A percentile compares a stretch with the other conserved stretches of the same genome.
These are phyloP conservation scores for Pterostichus madidus DNA, from an alignment of 2,888 invertebrate genomes.

Conservation along the genomic window DNA sequence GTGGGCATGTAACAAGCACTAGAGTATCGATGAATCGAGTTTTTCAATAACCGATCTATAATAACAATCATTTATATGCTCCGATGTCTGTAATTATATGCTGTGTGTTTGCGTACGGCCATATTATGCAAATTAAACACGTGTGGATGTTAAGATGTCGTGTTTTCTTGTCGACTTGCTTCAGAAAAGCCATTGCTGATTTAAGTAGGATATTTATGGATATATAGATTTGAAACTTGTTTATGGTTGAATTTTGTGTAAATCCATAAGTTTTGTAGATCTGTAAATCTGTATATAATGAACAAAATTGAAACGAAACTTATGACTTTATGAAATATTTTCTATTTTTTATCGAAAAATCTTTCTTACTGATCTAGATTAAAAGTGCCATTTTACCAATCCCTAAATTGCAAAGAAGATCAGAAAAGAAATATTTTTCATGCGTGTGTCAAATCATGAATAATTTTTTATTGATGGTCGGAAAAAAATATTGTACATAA, in stretches of 20 bases:
- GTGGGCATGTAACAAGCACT: conserved; percentile 1
- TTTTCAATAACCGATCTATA: conserved; percentile 62
- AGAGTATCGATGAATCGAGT: background rate
- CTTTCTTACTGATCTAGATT: too few species aligned
- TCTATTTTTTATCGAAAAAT: too few species aligned
- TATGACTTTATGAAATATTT: too few species aligned
- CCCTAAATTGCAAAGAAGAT: too few species aligned
- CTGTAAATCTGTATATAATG: too few species aligned
- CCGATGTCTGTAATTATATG: conserved; percentile 57
- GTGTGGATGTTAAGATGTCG: background rate
- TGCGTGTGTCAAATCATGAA: too few species aligned
- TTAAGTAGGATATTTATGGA: conserved; percentile 2
- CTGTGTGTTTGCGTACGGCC: conserved; percentile 40
- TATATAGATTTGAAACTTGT: background rate
- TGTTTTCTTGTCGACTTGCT: conserved; percentile 2
- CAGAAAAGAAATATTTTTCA: too few species aligned
- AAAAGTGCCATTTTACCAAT: too few species aligned
- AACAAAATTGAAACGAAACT: too few species aligned
- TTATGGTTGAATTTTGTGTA: background rate
- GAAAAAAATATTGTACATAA: too few species aligned
- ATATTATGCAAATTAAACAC: conserved; percentile 21
- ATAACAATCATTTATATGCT: conserved; percentile 49
- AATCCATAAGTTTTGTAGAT: too few species aligned
- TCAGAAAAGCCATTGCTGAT: background rate
- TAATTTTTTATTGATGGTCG: too few species aligned